Base-by-base conservation (phyloP, 2,888 invertebrate genomes). In the Caenorhabditis sulstoni region DNA sequence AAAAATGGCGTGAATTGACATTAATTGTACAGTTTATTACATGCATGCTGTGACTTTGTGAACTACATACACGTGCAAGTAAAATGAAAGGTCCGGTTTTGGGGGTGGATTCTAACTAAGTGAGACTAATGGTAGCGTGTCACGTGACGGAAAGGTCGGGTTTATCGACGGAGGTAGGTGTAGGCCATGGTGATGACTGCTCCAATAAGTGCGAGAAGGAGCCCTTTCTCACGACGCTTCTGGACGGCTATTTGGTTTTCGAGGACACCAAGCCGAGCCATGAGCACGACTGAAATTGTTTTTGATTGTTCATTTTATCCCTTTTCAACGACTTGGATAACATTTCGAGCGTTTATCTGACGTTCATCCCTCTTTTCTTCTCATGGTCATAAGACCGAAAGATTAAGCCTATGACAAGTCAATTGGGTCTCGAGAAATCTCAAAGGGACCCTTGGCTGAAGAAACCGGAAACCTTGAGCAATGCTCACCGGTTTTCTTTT, bases 181-280 rank as follows among this genome's bases (percentile, higher is more conserved):
- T 66, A 77, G 0, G 77, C 77, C 52, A 77, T 58, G n/a, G 70
- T 70, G 12, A 77, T 57, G 11, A 70, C 77, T 18, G 77, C 77
- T 29, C 77, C 77, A 18, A 77, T 47, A 4, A 77, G 44, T 1
- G 68, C 59, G n/a, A 77, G 22, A 0, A 77, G 37, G 1, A 77
- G 55, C 11, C 70, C 59, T 39, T 62, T 61, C 29, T 77, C 77
- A 4, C 70, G 58, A 23, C 77, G 50, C n/a, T 77, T 77, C 55
- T 77, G 77, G 0, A 66, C 65, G 5, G 49, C 65, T 8, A 77
- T 18, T 37, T 77, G 65, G 29, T 49, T 65, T 70, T 77, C 77
- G 8, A 77, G 65, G 1, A 70, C 59, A 2, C 65, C 58, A 12
- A 70, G 58, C 3, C 70, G 77, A 20, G 37, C 35, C 53, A 78